A percentile compares a stretch with the other conserved stretches of the same genome.
Evolutionary conservation across 1,140 invertebrate genomes (phyloP).

Genomic region (Heliconius hermathena): DNA sequence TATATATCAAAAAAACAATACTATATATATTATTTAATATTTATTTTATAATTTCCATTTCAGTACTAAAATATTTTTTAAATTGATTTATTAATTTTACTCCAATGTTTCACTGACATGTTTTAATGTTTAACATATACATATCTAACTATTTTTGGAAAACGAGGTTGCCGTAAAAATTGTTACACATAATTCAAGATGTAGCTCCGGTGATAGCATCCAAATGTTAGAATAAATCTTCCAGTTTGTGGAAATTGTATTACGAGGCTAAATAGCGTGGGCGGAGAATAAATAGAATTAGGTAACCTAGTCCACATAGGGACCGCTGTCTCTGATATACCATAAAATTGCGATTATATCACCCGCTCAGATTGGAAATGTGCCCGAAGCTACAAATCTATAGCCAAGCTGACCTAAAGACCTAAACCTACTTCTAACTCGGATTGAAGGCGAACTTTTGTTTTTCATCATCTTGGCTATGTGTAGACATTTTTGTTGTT

Average conservation of each 20-base stretch:
- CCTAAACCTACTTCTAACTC: constrained; percentile 22
- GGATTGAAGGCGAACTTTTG: constrained; percentile 3
- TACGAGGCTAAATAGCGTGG: constrained; percentile 31
- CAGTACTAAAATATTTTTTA: too few relatives aligned
- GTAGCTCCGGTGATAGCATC: constrained; percentile 15
- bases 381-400: constrained; percentile 43
- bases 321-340: constrained; percentile 36
- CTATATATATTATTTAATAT: too few relatives aligned
- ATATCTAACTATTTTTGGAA: background rate
- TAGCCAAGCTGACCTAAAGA: constrained; percentile 30
- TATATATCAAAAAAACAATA: too few relatives aligned
- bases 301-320: constrained; percentile 34
- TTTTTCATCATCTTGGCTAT: constrained; percentile 2
- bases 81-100: background rate
- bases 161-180: background rate
- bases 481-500: background rate
- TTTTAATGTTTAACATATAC: background rate
- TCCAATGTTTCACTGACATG: background rate
- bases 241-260: constrained; percentile 27
- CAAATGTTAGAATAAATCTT: constrained; percentile 29
- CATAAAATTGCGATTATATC: constrained; percentile 58
- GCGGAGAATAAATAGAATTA: constrained; percentile 47
- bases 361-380: constrained; percentile 46
- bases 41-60: too few relatives aligned
- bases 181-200: background rate